Percentiles rank a stretch among this genome's conserved stretches.
Conservation (phyloP, 2,888 invertebrate species). For the Flabesymbios commensalis region DNA sequence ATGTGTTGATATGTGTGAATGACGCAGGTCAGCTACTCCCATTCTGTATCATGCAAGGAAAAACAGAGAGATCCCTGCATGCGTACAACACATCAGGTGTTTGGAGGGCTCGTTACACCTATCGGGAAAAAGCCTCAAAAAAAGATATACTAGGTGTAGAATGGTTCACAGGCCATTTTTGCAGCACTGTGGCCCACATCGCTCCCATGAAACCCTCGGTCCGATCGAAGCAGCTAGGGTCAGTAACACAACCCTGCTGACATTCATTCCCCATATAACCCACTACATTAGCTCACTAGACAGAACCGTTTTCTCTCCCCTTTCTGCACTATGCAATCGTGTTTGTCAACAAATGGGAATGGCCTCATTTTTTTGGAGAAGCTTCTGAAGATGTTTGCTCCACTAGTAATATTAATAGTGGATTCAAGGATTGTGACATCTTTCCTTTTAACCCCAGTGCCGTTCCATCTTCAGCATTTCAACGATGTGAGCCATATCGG, state of each 20-base stretch:
- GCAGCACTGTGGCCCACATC: conserved; percentile 36
- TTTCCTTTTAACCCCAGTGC: too few species aligned
- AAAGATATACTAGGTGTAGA: conserved; percentile 31
- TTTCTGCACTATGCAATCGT: conserved; percentile 6
- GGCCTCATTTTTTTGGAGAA: too few species aligned
- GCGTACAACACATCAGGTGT: conserved; percentile 9
- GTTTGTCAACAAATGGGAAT: conserved; percentile 2
- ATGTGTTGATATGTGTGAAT: background rate
- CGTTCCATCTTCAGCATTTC: too few species aligned
- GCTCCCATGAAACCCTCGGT: conserved; percentile 32
- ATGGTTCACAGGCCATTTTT: conserved; percentile 36
- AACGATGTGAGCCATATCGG: too few species aligned
- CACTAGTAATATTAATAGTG: too few species aligned
- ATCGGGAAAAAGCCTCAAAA: conserved; percentile 38
- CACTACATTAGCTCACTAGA: conserved; percentile 16
- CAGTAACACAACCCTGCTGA: conserved; percentile 16
- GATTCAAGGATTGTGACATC: too few species aligned
- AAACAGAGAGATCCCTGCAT: too few species aligned
- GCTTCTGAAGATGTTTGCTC: too few species aligned
- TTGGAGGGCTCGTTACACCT: conserved; percentile 25
- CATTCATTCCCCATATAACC: conserved; percentile 19
- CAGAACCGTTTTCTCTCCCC: conserved; percentile 12
- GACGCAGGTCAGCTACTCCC: background rate
- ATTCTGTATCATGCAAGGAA: background rate
- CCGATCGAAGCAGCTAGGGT: conserved; percentile 30